These are phyloP conservation scores for Dorcus hopei DNA, from an alignment of 2,888 invertebrate species.

Conservation along the genomic window DNA sequence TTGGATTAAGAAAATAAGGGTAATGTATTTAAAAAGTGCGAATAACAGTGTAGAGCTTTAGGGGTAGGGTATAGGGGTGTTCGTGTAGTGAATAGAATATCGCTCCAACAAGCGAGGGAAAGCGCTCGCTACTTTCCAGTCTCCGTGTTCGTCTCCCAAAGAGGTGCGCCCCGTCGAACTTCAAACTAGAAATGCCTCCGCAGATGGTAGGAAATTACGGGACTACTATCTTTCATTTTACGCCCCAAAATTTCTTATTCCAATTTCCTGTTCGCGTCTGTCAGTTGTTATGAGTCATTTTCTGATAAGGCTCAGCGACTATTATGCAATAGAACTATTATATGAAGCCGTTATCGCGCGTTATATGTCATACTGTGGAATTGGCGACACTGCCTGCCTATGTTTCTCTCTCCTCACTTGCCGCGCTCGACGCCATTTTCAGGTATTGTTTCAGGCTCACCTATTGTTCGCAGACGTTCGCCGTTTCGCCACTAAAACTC, in stretches of 20 bases:
- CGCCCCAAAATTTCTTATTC: slow-evolving; percentile 76
- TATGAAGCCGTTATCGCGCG: slow-evolving; percentile 50
- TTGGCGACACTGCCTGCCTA: slow-evolving; percentile 34
- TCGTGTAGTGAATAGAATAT: slow-evolving; percentile 42
- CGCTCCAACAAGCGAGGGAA: slow-evolving; percentile 21
- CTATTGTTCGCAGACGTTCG: slow-evolving; percentile 1
- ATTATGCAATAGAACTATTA: slow-evolving; percentile 54
- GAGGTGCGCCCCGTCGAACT: slow-evolving; percentile 23
- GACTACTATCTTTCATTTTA: slow-evolving; percentile 75
- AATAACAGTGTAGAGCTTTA: too few relatives aligned
- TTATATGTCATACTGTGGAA: slow-evolving; percentile 52
- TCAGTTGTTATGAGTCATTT: slow-evolving; percentile 70
- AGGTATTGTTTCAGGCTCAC: slow-evolving; percentile 7
- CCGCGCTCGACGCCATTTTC: slow-evolving; percentile 3
- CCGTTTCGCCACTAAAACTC: not conserved
- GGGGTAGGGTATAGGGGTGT: slow-evolving; percentile 32
- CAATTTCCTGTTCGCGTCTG: slow-evolving; percentile 62
- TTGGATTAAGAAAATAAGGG: too few relatives aligned
- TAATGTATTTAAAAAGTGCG: too few relatives aligned
- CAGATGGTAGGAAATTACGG: slow-evolving; percentile 65
- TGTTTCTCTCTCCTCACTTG: slow-evolving; percentile 4
- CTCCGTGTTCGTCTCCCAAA: slow-evolving; percentile 17
- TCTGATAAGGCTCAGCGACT: slow-evolving; percentile 60
- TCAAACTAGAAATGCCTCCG: slow-evolving; percentile 41
- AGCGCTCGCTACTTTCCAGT: slow-evolving; percentile 32